Evolutionary conservation across 2,888 invertebrate genomes (phyloP), one percentile per base, ranked within the genome.

Genomic region (Galerucella nymphaeae): DNA sequence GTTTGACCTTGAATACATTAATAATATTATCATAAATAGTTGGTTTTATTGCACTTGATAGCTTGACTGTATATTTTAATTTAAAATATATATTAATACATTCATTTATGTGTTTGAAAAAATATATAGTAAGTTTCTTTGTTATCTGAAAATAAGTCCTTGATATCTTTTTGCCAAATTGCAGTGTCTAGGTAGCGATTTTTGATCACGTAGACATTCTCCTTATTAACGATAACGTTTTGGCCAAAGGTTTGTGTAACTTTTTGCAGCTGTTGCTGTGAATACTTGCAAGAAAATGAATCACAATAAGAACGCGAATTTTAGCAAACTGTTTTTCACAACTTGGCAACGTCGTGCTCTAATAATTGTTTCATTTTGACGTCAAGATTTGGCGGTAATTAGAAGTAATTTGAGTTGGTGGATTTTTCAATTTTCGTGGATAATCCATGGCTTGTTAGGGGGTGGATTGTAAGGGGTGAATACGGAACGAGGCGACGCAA

Each of bases 321-420:
- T 16, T 23, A 14, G 13, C 20, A 58, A 8, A 20, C 18, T 6
- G 30, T 38, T 38, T 38, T 8, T 61, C 61, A 42, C 69, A 75
- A 73, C 75, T 13, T 42, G 69, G 69, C 69, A 69, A 69, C 69
- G 62, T 55, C n/a, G 70, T 30, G 20, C 57, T 48, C 48, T n/a
- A 63, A 67, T 58, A 58, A 70, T 78, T 82, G 80, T 70, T 78
- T 83, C 82, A 82, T 83, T n/a, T 83, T 83, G 79, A 80, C 79
- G 78, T 75, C 75, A 79, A 79, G 80, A 80, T 81, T 82, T 78
- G 67, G 75, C 76, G 75, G 79, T 83, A 83, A 83, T 82, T 83
- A 82, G 79, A 78, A 71, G 72, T 73, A 64, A 70, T 70, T 70
- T 58, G 70, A 66, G 70, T 59, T n/a, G 58, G 57, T 57, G 70